Conservation (phyloP, 92 coral and sea anemone species). For the Palythoa grandis region DNA sequence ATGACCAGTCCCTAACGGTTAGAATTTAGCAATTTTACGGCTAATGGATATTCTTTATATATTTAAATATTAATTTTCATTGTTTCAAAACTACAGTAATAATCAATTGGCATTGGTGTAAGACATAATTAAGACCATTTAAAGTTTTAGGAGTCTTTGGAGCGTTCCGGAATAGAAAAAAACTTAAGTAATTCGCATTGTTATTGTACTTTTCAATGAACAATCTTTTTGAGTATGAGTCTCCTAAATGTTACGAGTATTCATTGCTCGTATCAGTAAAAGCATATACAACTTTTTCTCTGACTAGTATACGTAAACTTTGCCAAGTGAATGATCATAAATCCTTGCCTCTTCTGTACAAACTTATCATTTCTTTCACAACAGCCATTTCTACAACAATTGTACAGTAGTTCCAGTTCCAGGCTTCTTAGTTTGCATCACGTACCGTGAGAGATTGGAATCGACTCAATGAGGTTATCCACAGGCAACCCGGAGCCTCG, state of each 20-base stretch:
- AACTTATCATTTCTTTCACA: background rate
- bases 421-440: background rate
- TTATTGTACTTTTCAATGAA: constrained; percentile 8
- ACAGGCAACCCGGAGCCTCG: background rate
- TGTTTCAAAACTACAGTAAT: constrained; percentile 25
- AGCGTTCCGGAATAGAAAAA: background rate
- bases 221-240: constrained; percentile 25
- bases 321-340: constrained; percentile 28
- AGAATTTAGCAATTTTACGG: no score
- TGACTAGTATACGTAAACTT: constrained; percentile 30
- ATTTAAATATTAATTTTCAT: constrained; percentile 12
- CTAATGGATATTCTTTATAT: no score
- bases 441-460: background rate
- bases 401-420: background rate
- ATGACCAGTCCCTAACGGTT: no score
- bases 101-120: no score
- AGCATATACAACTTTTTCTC: background rate
- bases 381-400: background rate
- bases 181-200: no score
- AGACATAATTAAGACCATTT: constrained; percentile 7
- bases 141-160: constrained; percentile 1
- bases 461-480: background rate
- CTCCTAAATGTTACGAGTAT: constrained; percentile 29
- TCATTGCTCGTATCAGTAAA: constrained; percentile 27
- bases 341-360: background rate